Evolutionary conservation across 2,797 vertebrate species (phyloP), one percentile per base, ranked within the genome.

Genomic region (Mormyrus hasselquistii): DNA sequence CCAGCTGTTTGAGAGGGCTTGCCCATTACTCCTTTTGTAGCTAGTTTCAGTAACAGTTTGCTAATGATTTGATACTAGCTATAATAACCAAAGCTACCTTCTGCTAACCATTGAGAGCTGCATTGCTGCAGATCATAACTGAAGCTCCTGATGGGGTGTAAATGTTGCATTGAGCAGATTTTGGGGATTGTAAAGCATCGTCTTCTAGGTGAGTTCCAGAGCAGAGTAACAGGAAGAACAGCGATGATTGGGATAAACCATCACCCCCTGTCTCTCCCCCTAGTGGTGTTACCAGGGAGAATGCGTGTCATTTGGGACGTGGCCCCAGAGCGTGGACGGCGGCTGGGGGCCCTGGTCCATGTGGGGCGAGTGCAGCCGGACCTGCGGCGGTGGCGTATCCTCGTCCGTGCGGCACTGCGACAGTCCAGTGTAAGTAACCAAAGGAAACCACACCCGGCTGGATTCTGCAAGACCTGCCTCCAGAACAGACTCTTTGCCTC

Each of bases 391-490:
- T 88, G 98, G 98, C 91, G 98, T 99, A 89, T 99, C 98, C 88
- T 99, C 98, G 59, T 99, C 98, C 92, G 95, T 97, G 96, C 98
- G 98, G 96, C 98, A 98, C 96, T 99, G 98, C 99, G 98, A 99
- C 98, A 99, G 98, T 97, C 98, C 98, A 99, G 97, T 97, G 98
- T 99, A 99, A 99, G 98, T 99, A 99, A 97, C 97, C 98, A 98
- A 99, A 99, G 98, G 99, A 99, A 99, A 98, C 98, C 95, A 89
- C 95, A 97, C 96, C 97, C 96, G 97, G 95, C 96, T 96, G 96
- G 34, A 38, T 73, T 16, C 8, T 52, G 22, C 4, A 4, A 22
- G 82, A 52, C 22, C 95, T 93, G 92, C 93, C 94, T 95, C 22
- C 50, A 34, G 73, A 62, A 8, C 2, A 2, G 34, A 19, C 16